phyloP scores from a whole-genome alignment of 2,113 vertebrate genomes.

The Poeciliopsis turrubarensis region DNA sequence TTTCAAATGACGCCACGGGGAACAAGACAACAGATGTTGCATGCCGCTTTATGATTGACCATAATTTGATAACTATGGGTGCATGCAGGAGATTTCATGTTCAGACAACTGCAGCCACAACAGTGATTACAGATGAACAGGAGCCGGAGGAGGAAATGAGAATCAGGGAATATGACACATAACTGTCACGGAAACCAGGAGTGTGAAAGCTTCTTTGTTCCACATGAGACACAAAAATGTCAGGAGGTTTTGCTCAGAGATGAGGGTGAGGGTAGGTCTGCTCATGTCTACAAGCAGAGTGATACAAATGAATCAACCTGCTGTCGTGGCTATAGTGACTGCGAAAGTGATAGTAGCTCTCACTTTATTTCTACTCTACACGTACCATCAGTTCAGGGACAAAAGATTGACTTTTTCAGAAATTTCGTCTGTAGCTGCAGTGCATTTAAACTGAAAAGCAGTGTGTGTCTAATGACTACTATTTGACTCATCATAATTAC shows the following conservation, averaged over 20 bases:
- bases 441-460: too few species aligned
- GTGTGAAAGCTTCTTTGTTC: conserved; percentile 30
- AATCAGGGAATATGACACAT: conserved; percentile 37
- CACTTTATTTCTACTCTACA: neutral
- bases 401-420: neutral
- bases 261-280: neutral
- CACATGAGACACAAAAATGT: conserved; percentile 3
- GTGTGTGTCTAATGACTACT: neutral
- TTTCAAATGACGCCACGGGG: conserved; percentile 15
- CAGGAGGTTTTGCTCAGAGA: conserved; percentile 4
- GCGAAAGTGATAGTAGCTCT: neutral
- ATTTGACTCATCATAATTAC: neutral
- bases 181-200: conserved; percentile 16
- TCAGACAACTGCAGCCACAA: conserved; percentile 49
- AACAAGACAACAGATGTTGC: conserved; percentile 38
- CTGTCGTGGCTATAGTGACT: neutral
- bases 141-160: conserved; percentile 48
- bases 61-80: conserved; percentile 26
- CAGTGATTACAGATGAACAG: conserved; percentile 60
- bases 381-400: neutral
- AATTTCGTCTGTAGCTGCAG: too few species aligned
- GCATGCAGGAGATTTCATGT: conserved; percentile 37
- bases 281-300: too few species aligned
- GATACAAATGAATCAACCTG: too few species aligned
- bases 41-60: conserved; percentile 9